Evolutionary conservation across 2,113 vertebrate species (phyloP).

Genomic region (Empidonax traillii): DNA sequence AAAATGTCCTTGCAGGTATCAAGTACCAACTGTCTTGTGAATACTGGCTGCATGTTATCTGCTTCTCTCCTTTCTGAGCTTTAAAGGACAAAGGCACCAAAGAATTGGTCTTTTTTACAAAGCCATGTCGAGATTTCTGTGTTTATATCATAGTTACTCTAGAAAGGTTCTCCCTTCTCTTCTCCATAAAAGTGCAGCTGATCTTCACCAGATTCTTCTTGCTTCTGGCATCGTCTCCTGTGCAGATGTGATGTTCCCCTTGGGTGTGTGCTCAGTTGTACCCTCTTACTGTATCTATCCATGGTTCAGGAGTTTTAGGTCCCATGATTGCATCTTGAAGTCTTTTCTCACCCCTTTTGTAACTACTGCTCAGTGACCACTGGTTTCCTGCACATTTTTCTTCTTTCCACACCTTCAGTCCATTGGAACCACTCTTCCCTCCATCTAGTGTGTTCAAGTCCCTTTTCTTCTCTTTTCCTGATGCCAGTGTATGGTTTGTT

Average conservation of each 20-base stretch:
- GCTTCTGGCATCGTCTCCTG: not conserved
- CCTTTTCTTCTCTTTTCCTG: not conserved
- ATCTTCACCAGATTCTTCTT: not conserved
- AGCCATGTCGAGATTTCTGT: not conserved
- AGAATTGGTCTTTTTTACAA: not conserved
- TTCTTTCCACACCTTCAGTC: not conserved
- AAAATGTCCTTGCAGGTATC: not conserved
- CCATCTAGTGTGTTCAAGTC: not conserved
- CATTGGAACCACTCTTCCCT: not conserved
- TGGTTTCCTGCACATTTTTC: not conserved
- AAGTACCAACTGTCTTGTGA: not conserved
- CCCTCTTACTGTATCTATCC: not conserved
- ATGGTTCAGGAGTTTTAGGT: not conserved
- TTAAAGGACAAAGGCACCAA: not conserved
- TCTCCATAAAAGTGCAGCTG: not conserved
- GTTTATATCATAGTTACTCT: not conserved
- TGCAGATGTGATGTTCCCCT: not conserved
- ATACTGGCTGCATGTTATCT: not conserved
- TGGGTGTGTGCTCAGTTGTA: not conserved
- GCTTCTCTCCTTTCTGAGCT: not conserved
- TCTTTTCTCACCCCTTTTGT: not conserved
- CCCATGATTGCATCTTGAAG: accelerated
- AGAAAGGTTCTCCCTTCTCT: not conserved
- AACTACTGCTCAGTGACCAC: not conserved
- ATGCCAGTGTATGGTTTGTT: not conserved